Evolutionary conservation across 2,113 vertebrate genomes (phyloP).

Genomic region (Craseonycteris thonglongyai): DNA sequence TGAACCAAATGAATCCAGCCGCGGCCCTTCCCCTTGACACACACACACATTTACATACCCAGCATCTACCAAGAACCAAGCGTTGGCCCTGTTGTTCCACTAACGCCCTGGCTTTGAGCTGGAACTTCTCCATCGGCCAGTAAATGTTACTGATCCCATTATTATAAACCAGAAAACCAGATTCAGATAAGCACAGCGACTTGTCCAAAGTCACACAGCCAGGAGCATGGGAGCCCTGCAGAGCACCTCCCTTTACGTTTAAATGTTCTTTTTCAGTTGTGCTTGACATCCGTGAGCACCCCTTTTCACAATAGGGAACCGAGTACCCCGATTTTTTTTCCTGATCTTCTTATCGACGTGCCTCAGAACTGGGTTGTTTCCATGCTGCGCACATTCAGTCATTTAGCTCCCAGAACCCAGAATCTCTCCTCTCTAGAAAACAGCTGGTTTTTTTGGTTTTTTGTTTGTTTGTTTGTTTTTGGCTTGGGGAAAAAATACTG

Average conservation of each 20-base stretch:
- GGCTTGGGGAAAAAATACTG: neutral
- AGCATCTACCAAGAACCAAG: neutral
- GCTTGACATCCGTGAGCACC: neutral
- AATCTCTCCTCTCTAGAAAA: neutral
- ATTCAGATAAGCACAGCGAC: neutral
- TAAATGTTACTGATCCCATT: too few relatives aligned
- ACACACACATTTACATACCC: accelerated
- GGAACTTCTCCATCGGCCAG: neutral
- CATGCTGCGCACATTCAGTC: accelerated
- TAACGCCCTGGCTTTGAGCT: neutral
- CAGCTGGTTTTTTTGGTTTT: neutral
- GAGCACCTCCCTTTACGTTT: neutral
- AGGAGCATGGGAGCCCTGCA: accelerated
- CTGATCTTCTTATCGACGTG: too few relatives aligned
- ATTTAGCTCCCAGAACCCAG: neutral
- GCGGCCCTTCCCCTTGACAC: too few relatives aligned
- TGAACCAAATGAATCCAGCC: neutral
- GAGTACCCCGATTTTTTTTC: accelerated
- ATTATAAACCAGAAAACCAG: neutral
- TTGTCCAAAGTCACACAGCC: neutral
- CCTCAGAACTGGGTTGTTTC: neutral
- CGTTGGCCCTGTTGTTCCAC: neutral
- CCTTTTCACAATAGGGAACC: neutral
- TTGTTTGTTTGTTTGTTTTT: neutral
- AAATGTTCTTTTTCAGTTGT: neutral